A percentile compares a stretch with the other conserved stretches of the same genome.
Conservation (phyloP, 2,113 vertebrate genomes). For the Tychaedon coryphoeus region DNA sequence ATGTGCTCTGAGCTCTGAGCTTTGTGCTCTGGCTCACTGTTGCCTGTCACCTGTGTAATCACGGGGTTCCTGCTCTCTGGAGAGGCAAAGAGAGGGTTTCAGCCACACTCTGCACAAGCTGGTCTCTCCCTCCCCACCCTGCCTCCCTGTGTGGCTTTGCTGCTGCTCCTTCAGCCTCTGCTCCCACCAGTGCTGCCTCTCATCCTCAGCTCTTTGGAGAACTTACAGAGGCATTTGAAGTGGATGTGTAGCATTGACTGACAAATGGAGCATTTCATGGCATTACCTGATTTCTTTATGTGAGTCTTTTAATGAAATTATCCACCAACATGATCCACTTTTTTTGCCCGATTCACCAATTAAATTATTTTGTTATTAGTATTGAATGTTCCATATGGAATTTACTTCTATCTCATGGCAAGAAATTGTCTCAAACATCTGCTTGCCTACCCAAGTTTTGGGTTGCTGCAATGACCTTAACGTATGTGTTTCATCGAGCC, state of each 20-base stretch:
- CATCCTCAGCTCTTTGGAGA: not conserved
- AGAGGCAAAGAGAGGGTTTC: not conserved
- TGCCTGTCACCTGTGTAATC: not conserved
- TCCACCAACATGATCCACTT: not conserved
- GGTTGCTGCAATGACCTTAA: not conserved
- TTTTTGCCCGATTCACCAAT: not conserved
- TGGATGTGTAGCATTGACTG: not conserved
- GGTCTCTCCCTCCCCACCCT: accelerated
- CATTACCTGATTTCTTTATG: not conserved
- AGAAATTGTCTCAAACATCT: not conserved
- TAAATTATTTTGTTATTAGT: not conserved
- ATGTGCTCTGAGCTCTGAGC: not conserved
- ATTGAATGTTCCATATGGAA: not conserved
- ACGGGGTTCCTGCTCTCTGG: not conserved
- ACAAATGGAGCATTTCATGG: not conserved
- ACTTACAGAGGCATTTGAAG: not conserved
- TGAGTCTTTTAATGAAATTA: not conserved
- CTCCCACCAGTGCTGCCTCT: not conserved
- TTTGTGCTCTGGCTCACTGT: not conserved
- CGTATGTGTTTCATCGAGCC: not conserved
- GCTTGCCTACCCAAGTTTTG: not conserved
- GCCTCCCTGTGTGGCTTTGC: not conserved
- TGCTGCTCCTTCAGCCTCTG: not conserved
- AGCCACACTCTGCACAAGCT: not conserved
- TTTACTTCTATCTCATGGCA: not conserved